phyloP scores from a whole-genome alignment of 1,140 invertebrate genomes.

The Latrodectus geometricus region DNA sequence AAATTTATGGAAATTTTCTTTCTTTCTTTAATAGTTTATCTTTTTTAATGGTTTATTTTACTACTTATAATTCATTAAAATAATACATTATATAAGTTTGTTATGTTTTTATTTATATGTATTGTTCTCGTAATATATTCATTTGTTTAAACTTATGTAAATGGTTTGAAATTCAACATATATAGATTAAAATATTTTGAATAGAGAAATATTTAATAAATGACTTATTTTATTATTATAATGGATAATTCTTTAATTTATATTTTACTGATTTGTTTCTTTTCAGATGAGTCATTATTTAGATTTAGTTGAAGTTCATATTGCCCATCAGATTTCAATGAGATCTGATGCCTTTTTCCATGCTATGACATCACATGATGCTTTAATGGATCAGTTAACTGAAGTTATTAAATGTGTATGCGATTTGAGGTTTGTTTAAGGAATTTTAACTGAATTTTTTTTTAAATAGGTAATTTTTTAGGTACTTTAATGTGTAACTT shows the following conservation, averaged over 20 bases:
- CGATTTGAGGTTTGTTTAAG: conserved; percentile 73
- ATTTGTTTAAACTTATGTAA: neutral
- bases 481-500: too few species aligned
- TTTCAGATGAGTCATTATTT: conserved; percentile 88
- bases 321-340: conserved; percentile 94
- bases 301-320: conserved; percentile 94
- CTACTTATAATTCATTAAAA: neutral
- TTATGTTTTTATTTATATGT: too few species aligned
- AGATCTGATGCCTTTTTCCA: conserved; percentile 97
- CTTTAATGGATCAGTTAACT: conserved; percentile 88
- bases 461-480: too few species aligned
- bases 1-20: too few species aligned
- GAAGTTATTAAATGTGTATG: conserved; percentile 84
- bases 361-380: conserved; percentile 96
- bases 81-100: too few species aligned
- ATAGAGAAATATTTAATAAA: neutral
- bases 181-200: neutral
- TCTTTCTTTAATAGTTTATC: too few species aligned
- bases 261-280: neutral
- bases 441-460: too few species aligned
- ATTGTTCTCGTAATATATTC: too few species aligned
- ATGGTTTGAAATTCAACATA: neutral
- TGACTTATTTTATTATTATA: neutral
- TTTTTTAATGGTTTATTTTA: too few species aligned
- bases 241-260: neutral